A percentile compares a stretch with the other conserved stretches of the same genome.
Evolutionary conservation across 2,797 vertebrate species (phyloP).

Genomic region (Pseudochaenichthys georgianus): DNA sequence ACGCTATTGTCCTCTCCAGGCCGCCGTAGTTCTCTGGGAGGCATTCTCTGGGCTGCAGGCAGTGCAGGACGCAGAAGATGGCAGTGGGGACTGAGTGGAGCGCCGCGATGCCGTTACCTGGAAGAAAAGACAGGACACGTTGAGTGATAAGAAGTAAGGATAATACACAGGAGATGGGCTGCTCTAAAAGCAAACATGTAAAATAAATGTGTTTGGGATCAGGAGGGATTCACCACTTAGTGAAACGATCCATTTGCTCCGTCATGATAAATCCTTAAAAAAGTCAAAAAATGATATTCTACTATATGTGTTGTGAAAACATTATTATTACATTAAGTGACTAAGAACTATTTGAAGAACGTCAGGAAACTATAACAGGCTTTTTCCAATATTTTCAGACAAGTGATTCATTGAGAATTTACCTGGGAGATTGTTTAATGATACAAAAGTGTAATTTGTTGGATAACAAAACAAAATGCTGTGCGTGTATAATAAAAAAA

Average conservation of each 20-base stretch:
- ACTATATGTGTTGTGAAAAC: no score
- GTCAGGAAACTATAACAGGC: no score
- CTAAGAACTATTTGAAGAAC: no score
- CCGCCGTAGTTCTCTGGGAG: slow-evolving; percentile 89
- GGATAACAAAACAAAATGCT: background rate
- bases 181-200: background rate
- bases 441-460: background rate
- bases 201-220: background rate
- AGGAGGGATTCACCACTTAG: background rate
- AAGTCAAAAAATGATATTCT: no score
- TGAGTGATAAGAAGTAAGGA: background rate
- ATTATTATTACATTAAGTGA: no score
- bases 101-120: slow-evolving; percentile 96
- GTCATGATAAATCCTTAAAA: background rate
- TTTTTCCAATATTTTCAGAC: no score
- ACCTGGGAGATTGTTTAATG: background rate
- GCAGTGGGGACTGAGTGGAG: slow-evolving; percentile 97
- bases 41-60: slow-evolving; percentile 91
- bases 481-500: background rate
- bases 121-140: slow-evolving; percentile 7
- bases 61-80: slow-evolving; percentile 96
- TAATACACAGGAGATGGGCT: background rate
- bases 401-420: background rate
- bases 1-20: slow-evolving; percentile 94
- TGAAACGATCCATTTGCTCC: background rate